phyloP scores from a whole-genome alignment of 2,888 invertebrate species.

The Uropetala carovei region DNA sequence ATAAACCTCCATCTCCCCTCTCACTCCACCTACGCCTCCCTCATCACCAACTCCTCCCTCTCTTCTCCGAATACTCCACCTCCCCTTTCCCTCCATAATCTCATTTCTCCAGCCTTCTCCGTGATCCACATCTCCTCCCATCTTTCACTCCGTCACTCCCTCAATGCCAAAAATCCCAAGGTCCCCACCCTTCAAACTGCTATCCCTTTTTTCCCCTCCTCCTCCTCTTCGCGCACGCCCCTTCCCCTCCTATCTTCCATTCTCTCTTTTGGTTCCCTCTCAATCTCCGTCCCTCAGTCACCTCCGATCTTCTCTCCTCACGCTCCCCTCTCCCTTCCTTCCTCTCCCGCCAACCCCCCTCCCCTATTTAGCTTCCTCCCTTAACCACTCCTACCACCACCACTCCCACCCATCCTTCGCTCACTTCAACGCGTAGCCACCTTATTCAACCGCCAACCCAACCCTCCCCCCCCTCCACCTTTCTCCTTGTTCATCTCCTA shows the following conservation, averaged over 20 bases:
- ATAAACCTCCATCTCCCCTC: too few species aligned
- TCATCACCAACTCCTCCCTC: background rate
- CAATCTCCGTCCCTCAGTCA: background rate
- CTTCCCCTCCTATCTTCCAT: background rate
- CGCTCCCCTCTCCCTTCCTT: background rate
- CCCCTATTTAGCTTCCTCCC: too few species aligned
- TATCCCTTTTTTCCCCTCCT: background rate
- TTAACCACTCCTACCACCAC: too few species aligned
- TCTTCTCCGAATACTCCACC: background rate
- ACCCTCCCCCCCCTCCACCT: too few species aligned
- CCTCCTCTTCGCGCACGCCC: background rate
- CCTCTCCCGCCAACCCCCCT: background rate
- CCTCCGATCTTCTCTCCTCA: background rate
- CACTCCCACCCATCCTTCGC: too few species aligned
- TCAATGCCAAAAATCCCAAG: background rate
- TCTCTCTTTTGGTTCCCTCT: background rate
- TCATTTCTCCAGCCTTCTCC: conserved; percentile 23
- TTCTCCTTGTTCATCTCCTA: too few species aligned
- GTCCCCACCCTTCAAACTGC: background rate
- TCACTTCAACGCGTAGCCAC: too few species aligned
- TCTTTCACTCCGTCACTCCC: background rate
- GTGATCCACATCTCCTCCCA: background rate
- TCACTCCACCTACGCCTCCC: too few species aligned
- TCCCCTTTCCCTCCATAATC: background rate
- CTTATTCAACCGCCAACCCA: too few species aligned